Evolutionary conservation across 1,140 invertebrate genomes (phyloP).

Genomic region (Pachyrhynchus sulphureomaculatus): DNA sequence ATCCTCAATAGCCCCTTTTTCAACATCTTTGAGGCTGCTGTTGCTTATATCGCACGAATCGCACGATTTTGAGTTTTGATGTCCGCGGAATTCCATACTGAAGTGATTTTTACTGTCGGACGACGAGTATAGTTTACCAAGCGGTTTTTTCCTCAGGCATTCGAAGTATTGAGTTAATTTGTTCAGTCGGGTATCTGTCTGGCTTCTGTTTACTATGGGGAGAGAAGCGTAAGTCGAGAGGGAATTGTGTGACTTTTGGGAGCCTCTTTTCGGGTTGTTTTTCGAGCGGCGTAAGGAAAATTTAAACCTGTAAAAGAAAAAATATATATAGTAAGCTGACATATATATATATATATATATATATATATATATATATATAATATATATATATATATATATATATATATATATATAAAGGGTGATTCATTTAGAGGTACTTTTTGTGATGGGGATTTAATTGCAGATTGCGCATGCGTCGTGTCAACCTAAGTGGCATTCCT

Average conservation of each 20-base stretch:
- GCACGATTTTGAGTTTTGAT: constrained; percentile 10
- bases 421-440: too few species aligned
- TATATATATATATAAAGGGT: too few species aligned
- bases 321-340: too few species aligned
- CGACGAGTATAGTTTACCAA: background rate
- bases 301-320: constrained; percentile 24
- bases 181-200: constrained; percentile 6
- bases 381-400: too few species aligned
- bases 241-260: constrained; percentile 5
- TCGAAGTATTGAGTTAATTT: constrained; percentile 27
- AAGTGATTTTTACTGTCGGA: constrained; percentile 1
- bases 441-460: too few species aligned
- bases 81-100: constrained; percentile 7
- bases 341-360: too few species aligned
- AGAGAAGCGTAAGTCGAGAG: constrained; percentile 12
- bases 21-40: constrained; percentile 51
- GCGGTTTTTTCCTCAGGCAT: background rate
- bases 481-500: too few species aligned
- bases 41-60: constrained; percentile 50
- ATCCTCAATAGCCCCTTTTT: constrained; percentile 48
- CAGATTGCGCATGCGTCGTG: too few species aligned
- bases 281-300: constrained; percentile 6
- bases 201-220: background rate
- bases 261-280: background rate
- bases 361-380: too few species aligned